phyloP scores from a whole-genome alignment of 2,797 vertebrate species.

The Clamator glandarius region DNA sequence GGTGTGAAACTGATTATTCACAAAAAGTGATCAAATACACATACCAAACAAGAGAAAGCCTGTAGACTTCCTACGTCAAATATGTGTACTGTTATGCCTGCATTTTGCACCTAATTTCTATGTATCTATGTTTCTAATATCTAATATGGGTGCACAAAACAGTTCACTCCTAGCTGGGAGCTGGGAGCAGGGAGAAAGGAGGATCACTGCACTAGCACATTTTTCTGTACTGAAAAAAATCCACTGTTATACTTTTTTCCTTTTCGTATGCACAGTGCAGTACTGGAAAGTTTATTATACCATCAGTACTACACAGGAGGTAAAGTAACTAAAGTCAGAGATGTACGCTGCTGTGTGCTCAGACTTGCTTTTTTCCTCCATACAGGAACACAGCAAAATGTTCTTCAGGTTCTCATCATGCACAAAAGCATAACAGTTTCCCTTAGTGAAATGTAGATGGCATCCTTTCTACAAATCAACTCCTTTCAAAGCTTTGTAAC shows the following conservation, averaged over 20 bases:
- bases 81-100: neutral
- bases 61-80: neutral
- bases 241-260: neutral
- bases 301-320: conserved; percentile 11
- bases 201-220: neutral
- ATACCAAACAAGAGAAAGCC: neutral
- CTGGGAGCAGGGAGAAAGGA: no score
- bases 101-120: neutral
- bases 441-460: no score
- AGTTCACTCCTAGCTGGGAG: no score
- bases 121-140: no score
- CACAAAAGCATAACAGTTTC: neutral
- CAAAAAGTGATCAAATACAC: neutral
- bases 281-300: neutral
- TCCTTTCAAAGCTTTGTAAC: neutral
- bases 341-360: neutral
- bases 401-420: neutral
- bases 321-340: conserved; percentile 44
- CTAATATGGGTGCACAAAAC: neutral
- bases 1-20: neutral
- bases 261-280: neutral
- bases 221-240: neutral
- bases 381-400: neutral
- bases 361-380: conserved; percentile 9
- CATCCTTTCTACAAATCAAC: neutral